Evolutionary conservation across 1,140 invertebrate genomes (phyloP).

Genomic region (Onthophagus taurus): DNA sequence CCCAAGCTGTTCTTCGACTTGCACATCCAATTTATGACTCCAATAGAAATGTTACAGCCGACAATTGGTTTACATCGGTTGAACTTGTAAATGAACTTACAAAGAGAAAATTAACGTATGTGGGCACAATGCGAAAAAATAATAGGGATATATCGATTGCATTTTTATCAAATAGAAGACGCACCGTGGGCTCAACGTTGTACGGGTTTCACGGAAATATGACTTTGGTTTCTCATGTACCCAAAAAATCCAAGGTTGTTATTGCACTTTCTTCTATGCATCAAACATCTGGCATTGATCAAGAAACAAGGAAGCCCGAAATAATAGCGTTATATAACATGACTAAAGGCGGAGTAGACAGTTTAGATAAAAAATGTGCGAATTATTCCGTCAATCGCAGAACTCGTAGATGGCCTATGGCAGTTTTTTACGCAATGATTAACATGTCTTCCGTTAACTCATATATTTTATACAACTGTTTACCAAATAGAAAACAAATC

Average conservation of each 20-base stretch:
- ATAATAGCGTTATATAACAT: constrained; percentile 1
- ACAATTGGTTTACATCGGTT: constrained; percentile 3
- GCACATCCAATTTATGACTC: not conserved
- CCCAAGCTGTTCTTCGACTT: constrained; percentile 1
- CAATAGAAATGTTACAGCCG: not conserved
- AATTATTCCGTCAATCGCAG: not conserved
- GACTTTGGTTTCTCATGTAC: not conserved
- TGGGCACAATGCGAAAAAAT: not conserved
- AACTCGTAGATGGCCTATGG: constrained; percentile 29
- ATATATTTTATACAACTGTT: constrained; percentile 10
- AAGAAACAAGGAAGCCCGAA: not conserved
- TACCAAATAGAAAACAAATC: not conserved
- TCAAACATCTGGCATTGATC: not conserved
- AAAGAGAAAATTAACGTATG: constrained; percentile 3
- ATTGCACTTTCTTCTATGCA: constrained; percentile 6
- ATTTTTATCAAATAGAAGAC: constrained; percentile 1
- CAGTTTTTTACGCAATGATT: constrained; percentile 23
- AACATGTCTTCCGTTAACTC: constrained; percentile 7
- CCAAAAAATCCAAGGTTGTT: not conserved
- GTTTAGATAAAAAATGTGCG: constrained; percentile 3
- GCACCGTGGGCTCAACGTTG: not conserved
- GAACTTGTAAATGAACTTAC: not conserved
- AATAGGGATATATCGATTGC: constrained; percentile 1
- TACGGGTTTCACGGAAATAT: constrained; percentile 1
- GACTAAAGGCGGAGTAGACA: constrained; percentile 1